Evolutionary conservation across 2,888 invertebrate species (phyloP), one percentile per base, ranked within the genome.

Genomic region (Troides aeacus): DNA sequence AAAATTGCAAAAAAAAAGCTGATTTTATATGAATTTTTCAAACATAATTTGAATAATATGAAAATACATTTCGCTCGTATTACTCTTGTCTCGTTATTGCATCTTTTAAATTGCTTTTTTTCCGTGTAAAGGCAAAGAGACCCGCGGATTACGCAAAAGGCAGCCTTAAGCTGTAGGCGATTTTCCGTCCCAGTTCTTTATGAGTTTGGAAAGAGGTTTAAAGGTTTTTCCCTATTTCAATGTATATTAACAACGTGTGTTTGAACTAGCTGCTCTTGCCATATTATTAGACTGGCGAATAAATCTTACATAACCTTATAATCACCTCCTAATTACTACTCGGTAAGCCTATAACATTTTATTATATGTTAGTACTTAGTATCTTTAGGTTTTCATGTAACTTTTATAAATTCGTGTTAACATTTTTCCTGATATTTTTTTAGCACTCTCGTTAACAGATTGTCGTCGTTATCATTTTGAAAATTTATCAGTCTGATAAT

Each of bases 91-190:
- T 30, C 42, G 57, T 58, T 67, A 56, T 69, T 64, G 53, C 64
- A 64, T 60, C 59, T 60, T 53, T n/a, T 60, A 82, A 83, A 84
- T 83, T 84, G 80, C 80, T 84, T 84, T 85, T 68, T 57, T 82
- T 82, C 79, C 73, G 71, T 78, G 76, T 79, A 79, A 79, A 79
- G 78, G 71, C 72, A 73, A 75, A 70, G 72, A 77, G 70, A 72
- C 75, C 78, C 73, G 46, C 76, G 81, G 81, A 82, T 83, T 79
- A 81, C 81, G 83, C 81, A 83, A 69, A 53, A 86, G 82, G 78
- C 81, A 80, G 85, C 84, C 84, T 84, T 82, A 82, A 75, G 85
- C 86, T 82, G 71, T 72, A 72, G 84, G 85, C 83, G 79, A 76
- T 84, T 79, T 79, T 78, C 80, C 82, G 77, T 77, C 78, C 78